These are phyloP conservation scores for Oscheius myriophilus DNA, from an alignment of 2,888 invertebrate species.

Conservation along the genomic window DNA sequence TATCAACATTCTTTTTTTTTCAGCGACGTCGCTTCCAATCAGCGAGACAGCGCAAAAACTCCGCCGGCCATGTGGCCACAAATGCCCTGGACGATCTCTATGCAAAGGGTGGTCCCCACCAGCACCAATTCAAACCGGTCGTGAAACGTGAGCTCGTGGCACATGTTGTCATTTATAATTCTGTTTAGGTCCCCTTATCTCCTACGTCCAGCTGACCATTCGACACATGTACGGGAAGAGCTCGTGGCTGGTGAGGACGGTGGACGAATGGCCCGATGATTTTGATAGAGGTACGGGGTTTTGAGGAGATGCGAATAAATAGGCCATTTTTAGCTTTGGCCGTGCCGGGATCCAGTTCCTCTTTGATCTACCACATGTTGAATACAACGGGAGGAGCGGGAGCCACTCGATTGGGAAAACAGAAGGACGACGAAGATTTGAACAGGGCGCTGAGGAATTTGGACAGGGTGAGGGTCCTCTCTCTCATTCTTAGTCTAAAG, in stretches of 20 bases:
- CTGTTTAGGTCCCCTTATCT: slow-evolving; percentile 17
- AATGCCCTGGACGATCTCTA: slow-evolving; percentile 33
- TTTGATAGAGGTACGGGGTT: slow-evolving; percentile 35
- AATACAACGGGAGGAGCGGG: slow-evolving; percentile 13
- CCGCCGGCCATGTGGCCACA: slow-evolving; percentile 1
- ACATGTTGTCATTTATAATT: background rate
- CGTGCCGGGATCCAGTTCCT: slow-evolving; percentile 4
- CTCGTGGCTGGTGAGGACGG: slow-evolving; percentile 46
- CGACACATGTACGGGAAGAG: slow-evolving; percentile 53
- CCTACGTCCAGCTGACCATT: slow-evolving; percentile 45
- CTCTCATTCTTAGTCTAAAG: no score
- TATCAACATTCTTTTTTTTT: background rate
- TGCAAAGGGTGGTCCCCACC: slow-evolving; percentile 25
- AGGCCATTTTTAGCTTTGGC: slow-evolving; percentile 6
- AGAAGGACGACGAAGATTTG: slow-evolving; percentile 18
- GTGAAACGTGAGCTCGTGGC: background rate
- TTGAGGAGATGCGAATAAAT: background rate
- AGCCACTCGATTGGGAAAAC: background rate
- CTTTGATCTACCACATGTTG: slow-evolving; percentile 13
- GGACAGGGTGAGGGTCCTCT: slow-evolving; percentile 29
- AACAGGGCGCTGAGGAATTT: slow-evolving; percentile 23
- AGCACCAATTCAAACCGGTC: slow-evolving; percentile 1
- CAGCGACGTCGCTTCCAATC: slow-evolving; percentile 36
- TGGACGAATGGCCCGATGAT: slow-evolving; percentile 49
- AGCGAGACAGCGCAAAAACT: slow-evolving; percentile 24